phyloP scores from a whole-genome alignment of 2,888 invertebrate genomes.

The Plutella xylostella region DNA sequence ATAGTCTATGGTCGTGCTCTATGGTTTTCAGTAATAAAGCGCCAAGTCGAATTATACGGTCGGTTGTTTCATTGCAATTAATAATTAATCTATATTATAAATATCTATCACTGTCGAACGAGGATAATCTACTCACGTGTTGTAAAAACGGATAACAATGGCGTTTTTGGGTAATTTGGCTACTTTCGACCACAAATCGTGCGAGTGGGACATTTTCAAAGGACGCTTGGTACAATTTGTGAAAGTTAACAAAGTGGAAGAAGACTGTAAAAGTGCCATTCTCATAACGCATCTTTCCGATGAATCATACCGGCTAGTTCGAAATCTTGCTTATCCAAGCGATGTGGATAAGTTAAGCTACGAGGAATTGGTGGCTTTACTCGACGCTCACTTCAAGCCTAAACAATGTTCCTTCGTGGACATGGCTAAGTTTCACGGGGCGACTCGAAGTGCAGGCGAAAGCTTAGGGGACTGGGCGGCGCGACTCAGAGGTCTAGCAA shows the following conservation, averaged over 20 bases:
- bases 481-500: slow-evolving; percentile 4
- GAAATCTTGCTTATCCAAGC: neutral
- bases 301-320: neutral
- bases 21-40: too few relatives aligned
- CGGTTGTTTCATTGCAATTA: too few relatives aligned
- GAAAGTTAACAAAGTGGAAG: neutral
- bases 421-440: neutral
- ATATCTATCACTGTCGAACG: too few relatives aligned
- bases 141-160: too few relatives aligned
- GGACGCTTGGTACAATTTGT: neutral
- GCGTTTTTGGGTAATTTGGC: too few relatives aligned
- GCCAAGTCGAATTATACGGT: too few relatives aligned
- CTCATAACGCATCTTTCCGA: slow-evolving; percentile 1
- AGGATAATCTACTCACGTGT: too few relatives aligned
- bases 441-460: neutral
- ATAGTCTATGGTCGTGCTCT: too few relatives aligned
- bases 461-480: slow-evolving; percentile 1
- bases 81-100: too few relatives aligned
- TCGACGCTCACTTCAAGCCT: slow-evolving; percentile 1
- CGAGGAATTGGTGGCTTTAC: neutral
- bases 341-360: neutral
- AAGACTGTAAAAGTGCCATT: neutral
- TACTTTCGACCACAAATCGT: too few relatives aligned
- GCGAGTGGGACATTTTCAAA: neutral
- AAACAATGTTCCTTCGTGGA: neutral